Percentiles rank a stretch among this genome's conserved stretches.
Conservation (phyloP, 2,888 invertebrate genomes). For the Cerastoderma edule region DNA sequence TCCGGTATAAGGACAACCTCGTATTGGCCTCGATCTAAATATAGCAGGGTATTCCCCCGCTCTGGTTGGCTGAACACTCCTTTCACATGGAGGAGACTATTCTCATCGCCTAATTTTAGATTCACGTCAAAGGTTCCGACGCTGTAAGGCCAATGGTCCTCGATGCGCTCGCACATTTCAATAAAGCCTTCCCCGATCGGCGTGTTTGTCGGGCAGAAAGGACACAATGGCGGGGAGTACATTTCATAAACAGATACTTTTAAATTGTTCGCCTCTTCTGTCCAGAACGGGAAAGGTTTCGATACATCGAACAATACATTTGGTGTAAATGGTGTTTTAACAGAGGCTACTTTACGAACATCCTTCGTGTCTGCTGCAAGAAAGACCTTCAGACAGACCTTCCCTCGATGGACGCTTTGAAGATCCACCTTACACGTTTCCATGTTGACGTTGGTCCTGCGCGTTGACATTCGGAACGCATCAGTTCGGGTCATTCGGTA, state of each 20-base stretch:
- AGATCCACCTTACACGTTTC: constrained; percentile 24
- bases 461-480: constrained; percentile 64
- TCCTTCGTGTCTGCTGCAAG: not conserved
- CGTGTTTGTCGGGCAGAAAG: constrained; percentile 25
- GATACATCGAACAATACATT: not conserved
- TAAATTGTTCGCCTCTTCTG: constrained; percentile 24
- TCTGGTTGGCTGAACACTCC: constrained; percentile 35
- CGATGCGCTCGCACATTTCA: constrained; percentile 27
- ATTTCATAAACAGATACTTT: constrained; percentile 3
- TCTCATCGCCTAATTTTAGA: not conserved
- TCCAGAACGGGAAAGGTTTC: constrained; percentile 22
- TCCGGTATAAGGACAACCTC: constrained; percentile 45
- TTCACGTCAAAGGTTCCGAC: not conserved
- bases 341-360: not conserved
- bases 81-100: constrained; percentile 18
- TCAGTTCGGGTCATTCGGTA: constrained; percentile 77
- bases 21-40: constrained; percentile 42
- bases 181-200: constrained; percentile 35
- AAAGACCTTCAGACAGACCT: not conserved
- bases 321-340: constrained; percentile 9
- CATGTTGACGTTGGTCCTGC: constrained; percentile 50
- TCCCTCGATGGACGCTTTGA: not conserved
- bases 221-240: constrained; percentile 28
- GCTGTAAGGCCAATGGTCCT: too few species aligned
- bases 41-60: constrained; percentile 29